Evolutionary conservation across 2,888 invertebrate species (phyloP).

Genomic region (Lymantria monacha): DNA sequence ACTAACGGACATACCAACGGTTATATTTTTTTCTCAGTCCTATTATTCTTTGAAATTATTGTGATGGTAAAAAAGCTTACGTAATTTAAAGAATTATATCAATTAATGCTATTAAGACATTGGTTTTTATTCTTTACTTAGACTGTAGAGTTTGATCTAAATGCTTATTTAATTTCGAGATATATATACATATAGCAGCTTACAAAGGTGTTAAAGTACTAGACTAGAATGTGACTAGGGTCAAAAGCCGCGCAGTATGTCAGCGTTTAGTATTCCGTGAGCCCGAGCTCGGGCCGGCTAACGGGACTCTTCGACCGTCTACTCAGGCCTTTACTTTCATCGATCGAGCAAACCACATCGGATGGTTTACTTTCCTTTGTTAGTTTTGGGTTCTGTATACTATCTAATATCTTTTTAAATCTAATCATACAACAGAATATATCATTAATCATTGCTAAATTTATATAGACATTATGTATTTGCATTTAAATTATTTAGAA

Average conservation of each 20-base stretch:
- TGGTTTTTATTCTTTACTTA: too few species aligned
- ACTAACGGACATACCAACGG: slow-evolving; percentile 14
- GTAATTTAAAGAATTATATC: neutral
- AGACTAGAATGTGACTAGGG: slow-evolving; percentile 80
- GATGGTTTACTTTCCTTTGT: slow-evolving; percentile 80
- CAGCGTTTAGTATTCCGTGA: slow-evolving; percentile 81
- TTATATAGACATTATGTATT: neutral
- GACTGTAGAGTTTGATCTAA: neutral
- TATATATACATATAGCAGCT: slow-evolving; percentile 46
- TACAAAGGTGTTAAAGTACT: slow-evolving; percentile 68
- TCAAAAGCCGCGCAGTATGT: slow-evolving; percentile 82
- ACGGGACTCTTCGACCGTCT: slow-evolving; percentile 73
- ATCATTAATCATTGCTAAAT: neutral
- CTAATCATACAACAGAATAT: slow-evolving; percentile 25
- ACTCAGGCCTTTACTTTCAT: slow-evolving; percentile 80
- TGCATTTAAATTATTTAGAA: neutral
- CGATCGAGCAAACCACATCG: slow-evolving; percentile 72
- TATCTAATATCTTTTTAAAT: slow-evolving; percentile 31
- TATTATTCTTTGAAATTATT: slow-evolving; percentile 4
- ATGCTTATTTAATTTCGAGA: neutral
- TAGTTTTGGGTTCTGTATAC: slow-evolving; percentile 59
- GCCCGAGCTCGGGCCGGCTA: slow-evolving; percentile 70
- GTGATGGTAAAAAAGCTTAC: neutral
- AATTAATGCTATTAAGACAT: neutral
- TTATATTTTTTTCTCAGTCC: slow-evolving; percentile 4